These are phyloP conservation scores for Synanthedon tipuliformis DNA, from an alignment of 2,888 invertebrate genomes.

Conservation along the genomic window DNA sequence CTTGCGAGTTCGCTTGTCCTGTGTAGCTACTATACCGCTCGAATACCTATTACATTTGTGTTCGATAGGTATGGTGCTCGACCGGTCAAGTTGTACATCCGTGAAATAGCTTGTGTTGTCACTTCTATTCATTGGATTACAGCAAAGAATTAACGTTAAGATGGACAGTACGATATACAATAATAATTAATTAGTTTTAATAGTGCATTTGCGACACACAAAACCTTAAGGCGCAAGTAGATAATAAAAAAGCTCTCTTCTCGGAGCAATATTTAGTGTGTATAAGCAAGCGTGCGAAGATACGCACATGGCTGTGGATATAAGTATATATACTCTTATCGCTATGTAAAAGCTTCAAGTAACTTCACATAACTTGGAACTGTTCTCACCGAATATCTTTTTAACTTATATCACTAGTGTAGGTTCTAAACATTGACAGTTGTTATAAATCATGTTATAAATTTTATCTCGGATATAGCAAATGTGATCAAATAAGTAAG, in stretches of 20 bases:
- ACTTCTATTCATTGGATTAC: conserved; percentile 37
- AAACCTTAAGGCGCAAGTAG: conserved; percentile 18
- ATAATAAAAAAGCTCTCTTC: background rate
- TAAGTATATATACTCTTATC: conserved; percentile 10
- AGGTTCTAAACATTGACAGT: conserved; percentile 19
- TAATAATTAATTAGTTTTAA: conserved; percentile 30
- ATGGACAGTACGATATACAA: conserved; percentile 65
- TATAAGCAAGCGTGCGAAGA: conserved; percentile 26
- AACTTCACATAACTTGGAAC: background rate
- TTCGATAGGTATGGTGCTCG: too few relatives aligned
- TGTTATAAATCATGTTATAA: conserved; percentile 33
- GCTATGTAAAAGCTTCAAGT: conserved; percentile 10
- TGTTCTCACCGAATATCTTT: background rate
- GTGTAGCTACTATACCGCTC: too few relatives aligned
- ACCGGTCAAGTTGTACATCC: conserved; percentile 13
- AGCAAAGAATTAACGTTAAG: conserved; percentile 35
- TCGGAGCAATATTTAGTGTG: conserved; percentile 1
- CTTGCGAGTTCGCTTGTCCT: too few relatives aligned
- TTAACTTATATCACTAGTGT: conserved; percentile 25
- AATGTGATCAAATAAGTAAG: conserved; percentile 51
- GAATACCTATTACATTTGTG: too few relatives aligned
- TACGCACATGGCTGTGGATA: conserved; percentile 52
- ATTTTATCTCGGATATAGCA: conserved; percentile 39
- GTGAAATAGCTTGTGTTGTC: conserved; percentile 19
- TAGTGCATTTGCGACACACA: conserved; percentile 68